phyloP scores from a whole-genome alignment of 2,113 vertebrate species.

The Halcyon senegalensis region DNA sequence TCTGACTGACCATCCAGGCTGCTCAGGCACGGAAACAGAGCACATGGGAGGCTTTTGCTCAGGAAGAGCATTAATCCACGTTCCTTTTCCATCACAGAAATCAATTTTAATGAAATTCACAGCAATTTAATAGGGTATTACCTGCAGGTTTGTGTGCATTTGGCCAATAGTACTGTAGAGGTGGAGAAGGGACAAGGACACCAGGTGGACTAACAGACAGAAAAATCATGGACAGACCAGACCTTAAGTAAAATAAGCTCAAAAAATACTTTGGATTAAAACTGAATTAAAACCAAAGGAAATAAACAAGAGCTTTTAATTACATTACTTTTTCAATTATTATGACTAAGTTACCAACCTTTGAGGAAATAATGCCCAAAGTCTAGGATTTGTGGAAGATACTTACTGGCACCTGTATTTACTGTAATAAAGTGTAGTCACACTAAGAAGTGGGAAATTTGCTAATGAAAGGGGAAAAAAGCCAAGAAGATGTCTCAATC shows the following conservation, averaged over 20 bases:
- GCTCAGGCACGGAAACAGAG: not conserved
- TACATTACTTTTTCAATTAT: not conserved
- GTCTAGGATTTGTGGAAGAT: not conserved
- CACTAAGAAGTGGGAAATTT: not conserved
- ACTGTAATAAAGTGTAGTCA: not conserved
- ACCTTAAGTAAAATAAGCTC: not conserved
- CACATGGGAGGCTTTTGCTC: not conserved
- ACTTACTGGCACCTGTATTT: not conserved
- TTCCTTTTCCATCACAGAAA: not conserved
- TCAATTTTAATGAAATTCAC: not conserved
- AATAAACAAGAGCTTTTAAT: not conserved
- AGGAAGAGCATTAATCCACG: not conserved
- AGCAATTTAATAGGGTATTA: not conserved
- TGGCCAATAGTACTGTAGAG: not conserved
- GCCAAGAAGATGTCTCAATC: not conserved
- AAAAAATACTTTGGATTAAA: not conserved
- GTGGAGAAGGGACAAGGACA: not conserved
- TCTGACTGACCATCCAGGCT: not conserved
- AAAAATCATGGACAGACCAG: not conserved
- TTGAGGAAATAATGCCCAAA: not conserved
- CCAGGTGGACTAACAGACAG: not conserved
- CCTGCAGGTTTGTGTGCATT: not conserved
- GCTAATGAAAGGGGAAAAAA: not conserved
- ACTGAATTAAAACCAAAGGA: not conserved
- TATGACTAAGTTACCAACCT: not conserved